Base-by-base conservation (phyloP, 2,888 invertebrate genomes). In the Agrotis segetum region DNA sequence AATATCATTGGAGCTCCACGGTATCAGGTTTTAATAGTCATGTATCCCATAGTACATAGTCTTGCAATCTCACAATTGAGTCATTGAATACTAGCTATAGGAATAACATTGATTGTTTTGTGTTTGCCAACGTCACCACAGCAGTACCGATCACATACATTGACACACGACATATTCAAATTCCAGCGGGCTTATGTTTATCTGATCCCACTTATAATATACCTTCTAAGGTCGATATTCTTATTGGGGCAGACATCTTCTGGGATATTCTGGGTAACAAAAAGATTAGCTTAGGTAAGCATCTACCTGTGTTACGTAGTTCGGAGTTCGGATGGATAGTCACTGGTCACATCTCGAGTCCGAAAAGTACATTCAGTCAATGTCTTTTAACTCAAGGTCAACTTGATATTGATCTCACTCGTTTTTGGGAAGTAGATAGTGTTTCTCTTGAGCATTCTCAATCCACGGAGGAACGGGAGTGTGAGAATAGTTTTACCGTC, bases 271-370 rank as follows among this genome's bases (percentile, higher is more conserved):
- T 60, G 6, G 46, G 46, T 17, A 24, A 3, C 21, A 60, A 60
- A 60, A 60, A 46, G 46, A 60, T 46, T 17, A 60, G 21, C 60
- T 3, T 46, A 24, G 21, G 46, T 46, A 60, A 24, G 46, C 21
- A 60, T 46, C 46, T 46, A 24, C 60, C 46, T 9, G 17, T 24
- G 13, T 60, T 60, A 16, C 60, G 46, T 46, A 60, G 60, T 46
- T 60, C 46, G 40, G 59, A 59, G 59, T 16, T 44, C 4, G 21
- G 24, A 46, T 46, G 46, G 46, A 46, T 59, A 59, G 59, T 59
- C 59, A 59, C 59, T 44, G 59, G 59, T 59, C 59, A 59, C 59
- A 59, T 46, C 17, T 16, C 60, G 6, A 60, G 60, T 60, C 13
- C 11, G 60, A 46, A 46, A 46, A 44, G 59, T 59, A 44, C 59